These are phyloP conservation scores for Boulengeromyrus knoepffleri DNA, from an alignment of 2,113 vertebrate species.

Conservation along the genomic window DNA sequence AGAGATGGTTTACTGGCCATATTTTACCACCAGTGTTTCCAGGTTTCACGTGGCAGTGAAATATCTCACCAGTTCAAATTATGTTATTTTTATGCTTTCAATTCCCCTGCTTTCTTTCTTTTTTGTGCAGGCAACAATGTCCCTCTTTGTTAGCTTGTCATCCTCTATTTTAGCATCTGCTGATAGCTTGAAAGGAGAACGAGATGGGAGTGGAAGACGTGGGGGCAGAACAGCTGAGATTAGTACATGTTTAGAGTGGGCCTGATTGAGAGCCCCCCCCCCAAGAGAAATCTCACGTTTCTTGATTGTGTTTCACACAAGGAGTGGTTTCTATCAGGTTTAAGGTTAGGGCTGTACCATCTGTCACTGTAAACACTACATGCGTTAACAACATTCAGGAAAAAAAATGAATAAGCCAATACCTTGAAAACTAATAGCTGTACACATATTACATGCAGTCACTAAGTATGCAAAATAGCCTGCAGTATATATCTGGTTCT, in stretches of 20 bases:
- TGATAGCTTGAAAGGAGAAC: constrained; percentile 24
- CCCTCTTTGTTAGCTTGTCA: constrained; percentile 8
- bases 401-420: not conserved
- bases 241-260: not conserved
- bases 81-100: constrained; percentile 9
- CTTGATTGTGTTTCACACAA: not conserved
- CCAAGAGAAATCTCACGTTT: not conserved
- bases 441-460: not conserved
- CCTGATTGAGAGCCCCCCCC: not conserved
- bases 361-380: not conserved
- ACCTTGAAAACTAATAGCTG: not conserved
- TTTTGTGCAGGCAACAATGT: not conserved
- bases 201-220: not conserved
- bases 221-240: not conserved
- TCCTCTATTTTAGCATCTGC: constrained; percentile 14
- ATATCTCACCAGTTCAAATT: not conserved
- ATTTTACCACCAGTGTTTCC: not conserved
- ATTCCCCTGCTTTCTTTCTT: not conserved
- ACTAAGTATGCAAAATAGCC: not conserved
- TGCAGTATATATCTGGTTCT: not conserved
- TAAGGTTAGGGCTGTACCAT: not conserved
- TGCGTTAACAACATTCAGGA: not conserved
- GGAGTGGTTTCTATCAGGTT: not conserved
- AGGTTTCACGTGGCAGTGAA: not conserved
- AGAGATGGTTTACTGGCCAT: not conserved